A percentile compares a stretch with the other conserved stretches of the same genome.
Conservation (phyloP, 2,113 vertebrate species). For the Gallinago paraguaiae region DNA sequence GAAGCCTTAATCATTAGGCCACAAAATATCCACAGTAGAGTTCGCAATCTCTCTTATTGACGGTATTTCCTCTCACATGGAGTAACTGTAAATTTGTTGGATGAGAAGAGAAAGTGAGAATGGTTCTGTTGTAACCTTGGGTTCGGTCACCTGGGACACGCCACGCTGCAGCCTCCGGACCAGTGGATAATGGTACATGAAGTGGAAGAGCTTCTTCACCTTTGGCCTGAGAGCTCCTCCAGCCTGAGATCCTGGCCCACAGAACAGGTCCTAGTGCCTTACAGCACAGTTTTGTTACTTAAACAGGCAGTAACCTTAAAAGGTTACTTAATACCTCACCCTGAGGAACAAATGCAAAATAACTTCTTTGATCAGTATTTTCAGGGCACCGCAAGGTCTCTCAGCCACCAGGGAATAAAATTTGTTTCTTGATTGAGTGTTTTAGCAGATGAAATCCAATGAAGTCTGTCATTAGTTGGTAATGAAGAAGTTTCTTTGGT, state of each 20-base stretch:
- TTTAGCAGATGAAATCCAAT: neutral
- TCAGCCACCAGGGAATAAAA: neutral
- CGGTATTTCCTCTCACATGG: neutral
- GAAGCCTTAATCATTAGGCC: neutral
- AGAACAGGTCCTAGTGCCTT: neutral
- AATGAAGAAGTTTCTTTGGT: neutral
- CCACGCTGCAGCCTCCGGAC: neutral
- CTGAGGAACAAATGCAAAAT: neutral
- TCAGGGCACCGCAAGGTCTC: neutral
- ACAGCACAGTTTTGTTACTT: neutral
- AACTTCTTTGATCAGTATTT: neutral
- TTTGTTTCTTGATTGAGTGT: neutral
- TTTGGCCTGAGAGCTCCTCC: neutral
- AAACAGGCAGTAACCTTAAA: neutral
- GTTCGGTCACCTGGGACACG: neutral
- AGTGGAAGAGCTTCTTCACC: neutral
- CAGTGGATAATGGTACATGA: neutral
- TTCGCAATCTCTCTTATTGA: neutral
- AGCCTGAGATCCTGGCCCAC: neutral
- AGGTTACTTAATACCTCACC: neutral
- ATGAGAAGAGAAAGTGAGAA: neutral
- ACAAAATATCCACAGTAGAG: neutral
- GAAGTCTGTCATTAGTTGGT: neutral
- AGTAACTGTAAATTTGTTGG: no score
- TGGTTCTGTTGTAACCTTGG: neutral